Evolutionary conservation across 2,797 vertebrate genomes (phyloP).

Genomic region (Phoeniculus purpureus): DNA sequence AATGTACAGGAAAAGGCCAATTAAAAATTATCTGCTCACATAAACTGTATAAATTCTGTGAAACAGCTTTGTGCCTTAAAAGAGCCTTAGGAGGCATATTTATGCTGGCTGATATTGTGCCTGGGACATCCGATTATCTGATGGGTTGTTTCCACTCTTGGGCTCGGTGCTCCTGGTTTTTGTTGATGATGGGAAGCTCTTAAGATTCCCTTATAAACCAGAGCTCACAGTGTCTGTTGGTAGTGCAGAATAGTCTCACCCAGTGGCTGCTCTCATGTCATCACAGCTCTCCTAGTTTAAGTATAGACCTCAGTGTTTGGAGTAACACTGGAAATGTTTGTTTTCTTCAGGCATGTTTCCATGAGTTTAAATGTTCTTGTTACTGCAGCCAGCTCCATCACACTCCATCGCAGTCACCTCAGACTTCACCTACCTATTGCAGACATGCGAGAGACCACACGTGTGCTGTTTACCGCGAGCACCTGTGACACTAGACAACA

Average conservation of each 20-base stretch:
- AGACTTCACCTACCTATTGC: conserved; percentile 1
- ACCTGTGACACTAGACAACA: not conserved
- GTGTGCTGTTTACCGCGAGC: not conserved
- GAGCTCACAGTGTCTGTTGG: not conserved
- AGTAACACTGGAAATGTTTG: not conserved
- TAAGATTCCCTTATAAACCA: not conserved
- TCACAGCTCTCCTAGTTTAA: not conserved
- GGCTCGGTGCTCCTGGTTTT: not conserved
- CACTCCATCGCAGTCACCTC: not conserved
- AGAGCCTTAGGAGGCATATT: fast-evolving
- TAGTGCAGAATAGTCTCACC: not conserved
- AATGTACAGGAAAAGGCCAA: not conserved
- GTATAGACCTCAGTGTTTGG: not conserved
- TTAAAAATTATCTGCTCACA: not conserved
- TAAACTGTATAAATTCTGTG: not conserved
- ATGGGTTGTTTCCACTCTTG: not conserved
- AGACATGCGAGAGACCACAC: not conserved
- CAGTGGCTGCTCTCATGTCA: not conserved
- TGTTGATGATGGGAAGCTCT: not conserved
- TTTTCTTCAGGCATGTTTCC: not conserved
- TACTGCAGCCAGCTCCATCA: not conserved
- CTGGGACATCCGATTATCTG: not conserved
- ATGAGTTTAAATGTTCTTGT: not conserved
- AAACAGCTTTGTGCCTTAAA: not conserved
- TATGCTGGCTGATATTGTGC: not conserved